Evolutionary conservation across 2,888 invertebrate genomes (phyloP).

Genomic region (Lycia hirtaria): DNA sequence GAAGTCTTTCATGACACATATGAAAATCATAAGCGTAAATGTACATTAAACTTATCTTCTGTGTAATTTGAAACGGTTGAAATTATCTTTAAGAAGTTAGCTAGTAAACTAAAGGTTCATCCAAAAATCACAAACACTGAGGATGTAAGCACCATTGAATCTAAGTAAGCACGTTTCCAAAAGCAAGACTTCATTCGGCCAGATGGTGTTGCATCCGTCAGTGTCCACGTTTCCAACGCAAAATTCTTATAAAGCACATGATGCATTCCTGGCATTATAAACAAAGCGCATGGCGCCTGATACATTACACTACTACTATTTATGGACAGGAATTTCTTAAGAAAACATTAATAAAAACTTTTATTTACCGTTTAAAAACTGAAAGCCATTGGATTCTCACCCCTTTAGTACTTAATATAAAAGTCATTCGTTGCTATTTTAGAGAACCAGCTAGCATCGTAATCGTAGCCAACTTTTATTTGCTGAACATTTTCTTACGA

Average conservation of each 20-base stretch:
- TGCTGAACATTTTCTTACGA: conserved; percentile 29
- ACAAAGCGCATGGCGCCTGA: conserved; percentile 56
- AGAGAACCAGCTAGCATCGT: conserved; percentile 1
- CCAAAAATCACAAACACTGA: neutral
- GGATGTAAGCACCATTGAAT: neutral
- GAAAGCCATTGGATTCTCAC: conserved; percentile 21
- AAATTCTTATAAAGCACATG: conserved; percentile 27
- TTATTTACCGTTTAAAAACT: conserved; percentile 27
- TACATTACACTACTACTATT: conserved; percentile 71
- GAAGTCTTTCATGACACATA: too few species aligned
- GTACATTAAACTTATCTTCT: too few species aligned
- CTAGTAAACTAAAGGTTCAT: too few species aligned
- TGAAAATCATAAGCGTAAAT: too few species aligned
- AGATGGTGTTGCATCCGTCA: conserved; percentile 27
- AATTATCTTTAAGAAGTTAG: too few species aligned
- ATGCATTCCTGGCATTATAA: conserved; percentile 34
- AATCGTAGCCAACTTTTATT: conserved; percentile 28
- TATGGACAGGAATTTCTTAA: conserved; percentile 79
- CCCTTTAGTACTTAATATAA: conserved; percentile 22
- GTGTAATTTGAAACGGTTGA: too few species aligned
- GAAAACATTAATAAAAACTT: conserved; percentile 67
- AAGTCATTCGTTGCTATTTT: neutral
- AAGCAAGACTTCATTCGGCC: conserved; percentile 12
- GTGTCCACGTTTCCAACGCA: conserved; percentile 27
- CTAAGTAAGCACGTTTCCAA: conserved; percentile 3